A percentile compares a stretch with the other conserved stretches of the same genome.
These are phyloP conservation scores for Mola mola DNA, from an alignment of 2,113 vertebrate genomes.

Conservation along the genomic window DNA sequence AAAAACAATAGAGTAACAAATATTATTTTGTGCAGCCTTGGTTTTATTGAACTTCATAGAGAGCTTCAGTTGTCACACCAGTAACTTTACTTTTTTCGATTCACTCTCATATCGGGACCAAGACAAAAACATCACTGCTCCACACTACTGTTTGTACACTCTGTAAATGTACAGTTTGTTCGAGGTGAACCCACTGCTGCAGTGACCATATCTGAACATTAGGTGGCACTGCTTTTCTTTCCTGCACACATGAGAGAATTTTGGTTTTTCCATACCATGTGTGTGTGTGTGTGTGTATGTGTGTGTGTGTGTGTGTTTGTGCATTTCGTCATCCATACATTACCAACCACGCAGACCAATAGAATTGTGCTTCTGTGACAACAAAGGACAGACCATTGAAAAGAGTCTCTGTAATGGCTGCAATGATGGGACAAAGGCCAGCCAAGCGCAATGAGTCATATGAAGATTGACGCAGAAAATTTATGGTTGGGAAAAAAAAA, in stretches of 20 bases:
- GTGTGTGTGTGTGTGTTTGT: constrained; percentile 34
- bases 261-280: constrained; percentile 19
- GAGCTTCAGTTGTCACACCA: no score
- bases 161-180: no score
- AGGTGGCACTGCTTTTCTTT: constrained; percentile 75
- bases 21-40: no score
- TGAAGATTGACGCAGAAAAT: background rate
- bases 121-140: no score
- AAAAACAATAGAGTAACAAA: no score
- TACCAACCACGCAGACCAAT: constrained; percentile 44
- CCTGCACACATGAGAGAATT: background rate
- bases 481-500: background rate
- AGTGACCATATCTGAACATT: constrained; percentile 48
- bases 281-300: constrained; percentile 16
- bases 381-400: constrained; percentile 56
- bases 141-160: no score
- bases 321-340: constrained; percentile 70
- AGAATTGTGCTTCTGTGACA: constrained; percentile 59
- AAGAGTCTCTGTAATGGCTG: constrained; percentile 42
- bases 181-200: no score
- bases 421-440: constrained; percentile 42
- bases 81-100: no score
- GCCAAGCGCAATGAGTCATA: constrained; percentile 7
- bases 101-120: no score
- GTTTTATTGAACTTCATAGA: no score